Evolutionary conservation across 1,140 invertebrate species (phyloP).

Genomic region (Trachymyrmex cornetzi): DNA sequence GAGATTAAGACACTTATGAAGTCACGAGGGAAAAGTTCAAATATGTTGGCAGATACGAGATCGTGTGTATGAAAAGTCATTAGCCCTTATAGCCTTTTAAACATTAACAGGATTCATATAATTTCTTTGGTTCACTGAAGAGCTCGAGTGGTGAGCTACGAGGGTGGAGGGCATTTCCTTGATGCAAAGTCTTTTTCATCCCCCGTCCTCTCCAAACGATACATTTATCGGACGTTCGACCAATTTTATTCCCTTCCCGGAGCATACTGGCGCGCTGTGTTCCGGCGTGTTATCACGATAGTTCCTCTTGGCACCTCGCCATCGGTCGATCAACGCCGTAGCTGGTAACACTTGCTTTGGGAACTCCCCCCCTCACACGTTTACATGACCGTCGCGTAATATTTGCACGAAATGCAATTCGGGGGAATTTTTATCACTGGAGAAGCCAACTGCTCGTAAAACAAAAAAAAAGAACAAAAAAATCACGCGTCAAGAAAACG

Average conservation of each 20-base stretch:
- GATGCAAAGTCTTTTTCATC: constrained; percentile 42
- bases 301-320: constrained; percentile 64
- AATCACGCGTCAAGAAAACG: neutral
- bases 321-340: constrained; percentile 61
- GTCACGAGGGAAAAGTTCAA: constrained; percentile 5
- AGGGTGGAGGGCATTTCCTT: neutral
- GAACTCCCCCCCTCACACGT: neutral
- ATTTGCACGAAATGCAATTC: constrained; percentile 38
- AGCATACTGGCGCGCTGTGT: constrained; percentile 47
- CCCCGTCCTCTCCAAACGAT: constrained; percentile 17
- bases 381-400: constrained; percentile 29
- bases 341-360: constrained; percentile 55
- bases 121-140: neutral
- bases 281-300: constrained; percentile 65
- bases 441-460: constrained; percentile 15
- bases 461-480: constrained; percentile 13
- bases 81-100: neutral
- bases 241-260: constrained; percentile 59
- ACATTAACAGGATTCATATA: neutral
- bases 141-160: too few species aligned
- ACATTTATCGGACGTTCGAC: constrained; percentile 61
- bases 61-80: constrained; percentile 13
- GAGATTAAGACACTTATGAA: constrained; percentile 49
- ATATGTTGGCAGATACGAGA: neutral
- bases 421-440: constrained; percentile 41